phyloP scores from a whole-genome alignment of 2,113 vertebrate species.

The Tyto alba region DNA sequence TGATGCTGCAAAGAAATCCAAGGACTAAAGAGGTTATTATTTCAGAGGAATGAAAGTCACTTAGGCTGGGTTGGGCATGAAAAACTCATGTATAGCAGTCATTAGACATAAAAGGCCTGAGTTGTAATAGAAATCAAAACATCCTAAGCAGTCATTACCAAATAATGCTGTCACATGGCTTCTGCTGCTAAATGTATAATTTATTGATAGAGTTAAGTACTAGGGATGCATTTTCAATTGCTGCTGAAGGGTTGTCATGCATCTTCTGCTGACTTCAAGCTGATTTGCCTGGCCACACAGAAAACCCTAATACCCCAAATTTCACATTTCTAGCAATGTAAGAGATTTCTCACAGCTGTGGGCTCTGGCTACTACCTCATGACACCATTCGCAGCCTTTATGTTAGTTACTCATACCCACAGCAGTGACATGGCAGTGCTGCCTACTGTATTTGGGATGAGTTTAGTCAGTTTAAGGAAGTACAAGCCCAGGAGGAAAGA shows the following conservation, averaged over 20 bases:
- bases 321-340: not conserved
- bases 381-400: not conserved
- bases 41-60: slow-evolving; percentile 23
- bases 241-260: not conserved
- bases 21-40: slow-evolving; percentile 6
- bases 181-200: not conserved
- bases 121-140: slow-evolving; percentile 9
- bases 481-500: not conserved
- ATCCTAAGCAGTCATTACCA: slow-evolving; percentile 28
- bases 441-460: not conserved
- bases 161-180: slow-evolving; percentile 16
- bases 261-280: not conserved
- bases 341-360: not conserved
- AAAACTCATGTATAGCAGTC: slow-evolving; percentile 2
- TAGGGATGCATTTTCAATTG: not conserved
- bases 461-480: not conserved
- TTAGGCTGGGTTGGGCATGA: not conserved
- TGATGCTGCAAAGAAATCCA: not conserved
- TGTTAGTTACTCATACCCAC: not conserved
- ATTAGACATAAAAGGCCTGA: slow-evolving; percentile 23
- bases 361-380: not conserved
- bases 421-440: not conserved
- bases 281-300: not conserved
- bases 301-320: not conserved
- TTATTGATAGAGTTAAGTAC: not conserved